Conservation (phyloP, 1,140 invertebrate species). For the Paraescarpia echinospica region DNA sequence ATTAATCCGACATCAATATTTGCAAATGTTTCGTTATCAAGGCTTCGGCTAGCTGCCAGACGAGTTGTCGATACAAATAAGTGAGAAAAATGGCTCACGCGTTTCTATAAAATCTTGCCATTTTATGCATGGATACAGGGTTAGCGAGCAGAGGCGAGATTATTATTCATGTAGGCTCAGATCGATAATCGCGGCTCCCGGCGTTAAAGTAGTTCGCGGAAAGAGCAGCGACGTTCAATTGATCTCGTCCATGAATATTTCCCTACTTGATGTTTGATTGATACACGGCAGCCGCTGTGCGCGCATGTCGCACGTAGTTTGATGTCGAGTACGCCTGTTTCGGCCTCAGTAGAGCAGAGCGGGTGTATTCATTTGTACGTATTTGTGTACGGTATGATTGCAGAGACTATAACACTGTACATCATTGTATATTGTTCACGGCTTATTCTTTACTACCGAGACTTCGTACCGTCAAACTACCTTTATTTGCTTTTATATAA, state of each 20-base stretch:
- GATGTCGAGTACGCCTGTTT: neutral
- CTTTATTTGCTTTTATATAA: no score
- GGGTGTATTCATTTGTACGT: neutral
- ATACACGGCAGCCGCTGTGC: neutral
- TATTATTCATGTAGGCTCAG: neutral
- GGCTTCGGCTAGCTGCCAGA: neutral
- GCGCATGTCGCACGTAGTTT: neutral
- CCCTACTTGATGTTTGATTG: neutral
- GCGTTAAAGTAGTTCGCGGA: neutral
- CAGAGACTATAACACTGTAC: no score
- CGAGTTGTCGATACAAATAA: neutral
- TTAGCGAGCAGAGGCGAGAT: neutral
- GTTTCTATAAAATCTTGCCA: neutral
- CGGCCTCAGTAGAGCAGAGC: neutral
- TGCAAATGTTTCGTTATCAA: neutral
- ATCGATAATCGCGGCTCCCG: neutral
- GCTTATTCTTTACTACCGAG: no score
- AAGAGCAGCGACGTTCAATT: neutral
- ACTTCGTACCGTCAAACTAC: no score
- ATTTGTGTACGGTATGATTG: no score
- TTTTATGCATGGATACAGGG: neutral
- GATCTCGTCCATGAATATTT: conserved; percentile 1
- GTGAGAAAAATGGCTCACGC: neutral
- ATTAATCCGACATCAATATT: neutral
- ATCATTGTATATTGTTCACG: no score